A percentile compares a stretch with the other conserved stretches of the same genome.
phyloP scores from a whole-genome alignment of 2,888 invertebrate species.

The Coleophora flavipennella region DNA sequence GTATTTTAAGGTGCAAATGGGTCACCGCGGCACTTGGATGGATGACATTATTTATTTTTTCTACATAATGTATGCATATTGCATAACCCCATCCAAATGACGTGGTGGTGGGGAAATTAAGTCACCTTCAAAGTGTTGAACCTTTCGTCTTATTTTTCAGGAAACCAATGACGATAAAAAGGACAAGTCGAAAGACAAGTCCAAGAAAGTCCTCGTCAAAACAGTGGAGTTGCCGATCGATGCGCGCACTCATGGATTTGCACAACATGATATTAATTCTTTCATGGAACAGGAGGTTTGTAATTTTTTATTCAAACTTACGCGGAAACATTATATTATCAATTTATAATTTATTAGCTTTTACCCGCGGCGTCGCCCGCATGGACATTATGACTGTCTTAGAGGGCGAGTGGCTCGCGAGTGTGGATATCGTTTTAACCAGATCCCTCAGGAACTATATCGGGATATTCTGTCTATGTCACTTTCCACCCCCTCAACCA shows the following conservation, averaged over 20 bases:
- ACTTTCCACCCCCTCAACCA: too few relatives aligned
- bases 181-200: slow-evolving; percentile 74
- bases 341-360: too few relatives aligned
- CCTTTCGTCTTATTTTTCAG: slow-evolving; percentile 52
- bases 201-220: slow-evolving; percentile 84
- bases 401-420: too few relatives aligned
- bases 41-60: background rate
- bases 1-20: slow-evolving; percentile 59
- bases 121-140: slow-evolving; percentile 36
- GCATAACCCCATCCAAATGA: slow-evolving; percentile 26
- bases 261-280: slow-evolving; percentile 79
- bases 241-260: slow-evolving; percentile 79
- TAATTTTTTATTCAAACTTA: too few relatives aligned
- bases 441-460: too few relatives aligned
- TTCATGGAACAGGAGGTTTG: slow-evolving; percentile 85
- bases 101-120: slow-evolving; percentile 49
- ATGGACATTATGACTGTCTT: too few relatives aligned
- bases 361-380: too few relatives aligned
- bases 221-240: slow-evolving; percentile 89
- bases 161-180: slow-evolving; percentile 73
- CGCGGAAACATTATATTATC: too few relatives aligned
- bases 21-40: slow-evolving; percentile 54
- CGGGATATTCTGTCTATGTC: too few relatives aligned
- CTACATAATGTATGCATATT: background rate
- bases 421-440: too few relatives aligned